These are phyloP conservation scores for Astur gentilis DNA, from an alignment of 2,113 vertebrate species.

Conservation along the genomic window DNA sequence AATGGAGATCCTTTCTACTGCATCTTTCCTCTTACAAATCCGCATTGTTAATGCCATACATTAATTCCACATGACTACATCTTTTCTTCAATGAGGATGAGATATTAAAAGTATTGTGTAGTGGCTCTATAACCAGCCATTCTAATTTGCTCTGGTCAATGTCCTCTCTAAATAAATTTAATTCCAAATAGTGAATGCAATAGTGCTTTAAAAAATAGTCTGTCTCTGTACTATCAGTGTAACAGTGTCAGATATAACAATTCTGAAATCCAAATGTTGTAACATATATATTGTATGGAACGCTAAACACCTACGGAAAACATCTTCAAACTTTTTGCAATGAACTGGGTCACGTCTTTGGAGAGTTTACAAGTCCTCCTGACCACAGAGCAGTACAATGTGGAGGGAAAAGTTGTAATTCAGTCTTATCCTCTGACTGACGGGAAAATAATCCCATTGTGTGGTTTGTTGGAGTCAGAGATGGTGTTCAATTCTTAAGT, in stretches of 20 bases:
- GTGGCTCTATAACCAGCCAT: background rate
- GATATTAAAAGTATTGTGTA: background rate
- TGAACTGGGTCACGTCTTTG: background rate
- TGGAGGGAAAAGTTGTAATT: background rate
- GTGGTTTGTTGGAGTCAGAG: background rate
- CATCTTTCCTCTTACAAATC: background rate
- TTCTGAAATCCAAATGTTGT: background rate
- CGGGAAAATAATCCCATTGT: background rate
- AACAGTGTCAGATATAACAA: background rate
- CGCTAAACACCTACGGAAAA: background rate
- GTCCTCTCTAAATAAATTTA: background rate
- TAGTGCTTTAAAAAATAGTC: background rate
- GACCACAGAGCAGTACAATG: background rate
- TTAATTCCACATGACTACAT: conserved; percentile 18
- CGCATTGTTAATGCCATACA: background rate
- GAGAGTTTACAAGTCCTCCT: background rate
- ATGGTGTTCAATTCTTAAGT: background rate
- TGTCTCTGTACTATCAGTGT: background rate
- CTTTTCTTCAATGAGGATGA: background rate
- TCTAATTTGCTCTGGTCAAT: conserved; percentile 5
- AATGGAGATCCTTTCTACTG: conserved; percentile 6
- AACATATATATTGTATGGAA: background rate
- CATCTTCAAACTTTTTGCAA: background rate
- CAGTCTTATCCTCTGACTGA: background rate
- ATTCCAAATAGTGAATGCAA: background rate